Base-by-base conservation (phyloP, 2,888 invertebrate genomes). In the Caenorhabditis parvicauda region DNA sequence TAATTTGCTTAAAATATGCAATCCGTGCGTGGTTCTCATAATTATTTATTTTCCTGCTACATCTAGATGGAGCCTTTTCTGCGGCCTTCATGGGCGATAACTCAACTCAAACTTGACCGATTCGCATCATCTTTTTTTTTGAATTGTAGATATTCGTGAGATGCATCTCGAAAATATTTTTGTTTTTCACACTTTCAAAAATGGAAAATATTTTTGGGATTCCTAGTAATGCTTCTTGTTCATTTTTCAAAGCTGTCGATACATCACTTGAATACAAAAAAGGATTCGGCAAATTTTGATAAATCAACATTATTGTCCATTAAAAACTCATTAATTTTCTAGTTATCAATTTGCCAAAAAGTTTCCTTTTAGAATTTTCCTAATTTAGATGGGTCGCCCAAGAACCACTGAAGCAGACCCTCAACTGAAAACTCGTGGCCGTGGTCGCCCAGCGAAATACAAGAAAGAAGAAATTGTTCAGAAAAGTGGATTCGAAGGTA, bases 401-500 rank as follows among this genome's bases (percentile, higher is more conserved):
- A 37, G 56, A 17, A 35, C 21, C 12, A 45, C 56, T 4, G 56
- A 61, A 37, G 47, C 61, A 1, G 57, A 61, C 46, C 57, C 53
- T 4, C 42, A 53, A 6, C 38, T 50, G 17, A 53, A 53, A 29
- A 37, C 29, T n/a, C 25, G 35, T 2, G 29, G 64, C 17, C n/a
- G 51, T 14, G 62, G 59, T 14, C 19, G 61, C 12, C 61, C 59
- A 17, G 27, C 53, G 9, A 52, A 45, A 22, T 38, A 55, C 25
- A 67, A 59, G 50, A 61, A 58, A 45, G 51, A 59, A 25, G 57
- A 62, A n/a, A 42, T 52, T 7, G 50, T 44, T 24, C 42, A 28
- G n/a, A 38, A 54, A 41, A 64, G 63, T 24, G 68, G 69, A 24
- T 67, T 71, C 41, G 95, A 95, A 84, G 88, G 91, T 9, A 90